Conservation (phyloP, 2,797 vertebrate genomes). For the Fundulus diaphanus region DNA sequence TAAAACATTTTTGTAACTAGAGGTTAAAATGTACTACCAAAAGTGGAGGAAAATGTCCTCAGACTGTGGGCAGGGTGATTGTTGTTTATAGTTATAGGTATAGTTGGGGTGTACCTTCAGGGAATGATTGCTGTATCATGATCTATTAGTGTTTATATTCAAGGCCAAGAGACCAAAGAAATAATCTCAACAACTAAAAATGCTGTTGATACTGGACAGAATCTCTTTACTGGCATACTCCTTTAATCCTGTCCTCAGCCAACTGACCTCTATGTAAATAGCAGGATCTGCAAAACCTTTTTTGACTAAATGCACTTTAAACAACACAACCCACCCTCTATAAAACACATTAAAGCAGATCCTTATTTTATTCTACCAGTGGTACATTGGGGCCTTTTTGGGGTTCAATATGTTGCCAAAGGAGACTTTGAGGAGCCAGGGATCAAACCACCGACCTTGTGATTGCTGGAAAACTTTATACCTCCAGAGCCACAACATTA, state of each 20-base stretch:
- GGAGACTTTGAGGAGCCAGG: background rate
- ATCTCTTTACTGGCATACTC: constrained; percentile 44
- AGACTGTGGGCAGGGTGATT: no score
- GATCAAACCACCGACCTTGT: constrained; percentile 12
- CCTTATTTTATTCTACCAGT: constrained; percentile 1
- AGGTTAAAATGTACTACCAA: no score
- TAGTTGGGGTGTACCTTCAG: no score
- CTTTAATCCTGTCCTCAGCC: constrained; percentile 25
- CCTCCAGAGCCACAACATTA: constrained; percentile 13
- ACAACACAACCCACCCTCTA: background rate
- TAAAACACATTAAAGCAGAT: background rate
- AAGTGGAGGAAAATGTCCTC: no score
- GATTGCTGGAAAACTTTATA: constrained; percentile 15
- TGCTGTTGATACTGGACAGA: constrained; percentile 44
- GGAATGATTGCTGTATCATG: no score
- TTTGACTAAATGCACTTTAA: background rate
- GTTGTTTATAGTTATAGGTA: no score
- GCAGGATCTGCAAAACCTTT: background rate
- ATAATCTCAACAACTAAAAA: constrained; percentile 53
- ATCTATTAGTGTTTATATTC: background rate
- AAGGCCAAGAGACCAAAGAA: constrained; percentile 21
- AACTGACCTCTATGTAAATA: constrained; percentile 19
- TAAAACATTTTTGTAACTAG: no score
- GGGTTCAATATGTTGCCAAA: background rate
- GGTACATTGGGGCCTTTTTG: background rate